phyloP scores from a whole-genome alignment of 1,140 invertebrate species.

The Homalodisca vitripennis region DNA sequence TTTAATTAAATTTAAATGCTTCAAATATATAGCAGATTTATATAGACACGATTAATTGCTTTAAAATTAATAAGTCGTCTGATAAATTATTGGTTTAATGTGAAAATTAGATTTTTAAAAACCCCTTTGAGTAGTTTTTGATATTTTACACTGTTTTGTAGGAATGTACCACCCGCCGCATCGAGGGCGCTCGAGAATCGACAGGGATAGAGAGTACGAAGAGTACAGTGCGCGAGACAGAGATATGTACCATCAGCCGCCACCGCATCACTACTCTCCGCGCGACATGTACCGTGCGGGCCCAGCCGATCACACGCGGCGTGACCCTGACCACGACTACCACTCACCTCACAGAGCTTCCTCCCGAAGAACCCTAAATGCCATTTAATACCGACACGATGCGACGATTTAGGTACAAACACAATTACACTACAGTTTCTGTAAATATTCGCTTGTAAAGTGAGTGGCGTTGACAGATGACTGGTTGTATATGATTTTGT shows the following conservation, averaged over 20 bases:
- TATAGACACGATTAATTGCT: too few species aligned
- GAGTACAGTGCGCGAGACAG: conserved; percentile 44
- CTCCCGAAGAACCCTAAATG: conserved; percentile 53
- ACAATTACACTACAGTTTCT: background rate
- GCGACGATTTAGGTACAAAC: background rate
- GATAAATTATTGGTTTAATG: background rate
- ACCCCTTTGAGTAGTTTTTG: background rate
- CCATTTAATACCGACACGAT: conserved; percentile 48
- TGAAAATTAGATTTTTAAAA: background rate
- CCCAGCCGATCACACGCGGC: conserved; percentile 7
- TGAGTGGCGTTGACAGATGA: background rate
- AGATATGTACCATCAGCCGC: conserved; percentile 15
- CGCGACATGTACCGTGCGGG: conserved; percentile 16
- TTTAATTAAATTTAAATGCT: background rate
- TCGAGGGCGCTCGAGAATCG: conserved; percentile 44
- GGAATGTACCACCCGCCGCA: conserved; percentile 35
- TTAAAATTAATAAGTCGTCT: too few species aligned
- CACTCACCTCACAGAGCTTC: conserved; percentile 52
- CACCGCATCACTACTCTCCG: too few species aligned
- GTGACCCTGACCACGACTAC: conserved; percentile 49
- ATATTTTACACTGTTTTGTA: background rate
- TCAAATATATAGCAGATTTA: too few species aligned
- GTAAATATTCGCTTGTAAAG: background rate
- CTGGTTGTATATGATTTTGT: background rate
- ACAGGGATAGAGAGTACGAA: conserved; percentile 49